Base-by-base conservation (phyloP, 2,888 invertebrate species). In the Dasysyrphus albostriatus region DNA sequence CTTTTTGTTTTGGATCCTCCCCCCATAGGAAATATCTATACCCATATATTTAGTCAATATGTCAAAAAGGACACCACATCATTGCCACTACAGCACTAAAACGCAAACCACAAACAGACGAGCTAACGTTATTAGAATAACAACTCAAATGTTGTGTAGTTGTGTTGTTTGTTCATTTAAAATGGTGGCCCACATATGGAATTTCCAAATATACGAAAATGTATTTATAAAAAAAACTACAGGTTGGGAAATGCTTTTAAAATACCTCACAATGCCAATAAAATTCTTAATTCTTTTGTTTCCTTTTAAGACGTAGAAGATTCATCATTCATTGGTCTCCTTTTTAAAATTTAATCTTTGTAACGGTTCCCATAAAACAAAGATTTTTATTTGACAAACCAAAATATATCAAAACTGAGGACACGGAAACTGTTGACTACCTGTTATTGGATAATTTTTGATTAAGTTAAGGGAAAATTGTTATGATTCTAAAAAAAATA, bases 381-480 rank as follows among this genome's bases (percentile, higher is more conserved):
- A 14, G 10, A 12, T 10, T 12, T 5, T 14, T 5, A 6, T 14
- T 63, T 29, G 29, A 9, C 24, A 63, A 63, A 63, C n/a, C 29
- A 14, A 42, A 42, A 9, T 7, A 42, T 24, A 19, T n/a, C 5
- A n/a, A 44, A 42, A 29, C 0, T 19, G 0, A 19, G 44, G 29
- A 63, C 16, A n/a, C 63, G 44, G 61, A 63, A 44, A 63, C 63
- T 44, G 42, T 59, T 58, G 34, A 16, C 16, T 58, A 58, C 58
- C 44, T 44, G 16, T 59, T 39, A 61, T 63, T 63, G 8, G 63
- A 29, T 63, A 44, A 63, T 63, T 63, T 44, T 42, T 19, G 29
- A 63, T 44, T 63, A 4, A 19, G 37, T 39, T 14, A 12, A 39
- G 39, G n/a, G 44, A 14, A 63, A 63, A 29, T 44, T n/a, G 29